These are phyloP conservation scores for Ictalurus furcatus DNA, from an alignment of 2,113 vertebrate species.

Conservation along the genomic window DNA sequence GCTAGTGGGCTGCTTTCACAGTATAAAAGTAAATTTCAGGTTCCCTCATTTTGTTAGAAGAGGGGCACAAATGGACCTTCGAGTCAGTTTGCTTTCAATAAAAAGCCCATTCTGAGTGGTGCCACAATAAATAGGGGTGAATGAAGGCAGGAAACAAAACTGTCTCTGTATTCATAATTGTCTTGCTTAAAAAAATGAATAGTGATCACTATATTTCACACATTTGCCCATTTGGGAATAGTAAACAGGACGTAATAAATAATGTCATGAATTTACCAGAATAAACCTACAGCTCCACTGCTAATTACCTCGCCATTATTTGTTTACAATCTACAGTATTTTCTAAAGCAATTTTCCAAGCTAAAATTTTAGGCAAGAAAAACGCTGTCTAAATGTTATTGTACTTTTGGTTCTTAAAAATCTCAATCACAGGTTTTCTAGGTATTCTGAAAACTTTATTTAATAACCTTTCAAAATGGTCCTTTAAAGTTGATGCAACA, in stretches of 20 bases:
- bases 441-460: neutral
- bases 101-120: constrained; percentile 29
- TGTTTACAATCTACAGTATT: neutral
- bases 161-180: constrained; percentile 41
- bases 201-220: constrained; percentile 30
- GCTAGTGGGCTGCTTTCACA: constrained; percentile 43
- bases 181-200: constrained; percentile 17
- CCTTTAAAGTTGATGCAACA: neutral
- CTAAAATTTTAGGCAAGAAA: neutral
- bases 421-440: neutral
- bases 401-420: neutral
- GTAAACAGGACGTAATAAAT: constrained; percentile 45
- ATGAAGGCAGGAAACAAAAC: constrained; percentile 39
- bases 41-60: neutral
- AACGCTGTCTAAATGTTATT: neutral
- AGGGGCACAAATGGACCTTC: constrained; percentile 6
- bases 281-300: neutral
- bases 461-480: neutral
- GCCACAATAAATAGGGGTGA: constrained; percentile 17
- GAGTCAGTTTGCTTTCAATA: constrained; percentile 9
- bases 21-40: constrained; percentile 7
- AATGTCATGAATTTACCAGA: constrained; percentile 43
- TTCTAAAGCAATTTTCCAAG: neutral
- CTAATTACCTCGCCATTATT: neutral
- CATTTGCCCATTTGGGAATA: constrained; percentile 16